Conservation (phyloP, 2,113 vertebrate genomes). For the Semicossyphus pulcher region DNA sequence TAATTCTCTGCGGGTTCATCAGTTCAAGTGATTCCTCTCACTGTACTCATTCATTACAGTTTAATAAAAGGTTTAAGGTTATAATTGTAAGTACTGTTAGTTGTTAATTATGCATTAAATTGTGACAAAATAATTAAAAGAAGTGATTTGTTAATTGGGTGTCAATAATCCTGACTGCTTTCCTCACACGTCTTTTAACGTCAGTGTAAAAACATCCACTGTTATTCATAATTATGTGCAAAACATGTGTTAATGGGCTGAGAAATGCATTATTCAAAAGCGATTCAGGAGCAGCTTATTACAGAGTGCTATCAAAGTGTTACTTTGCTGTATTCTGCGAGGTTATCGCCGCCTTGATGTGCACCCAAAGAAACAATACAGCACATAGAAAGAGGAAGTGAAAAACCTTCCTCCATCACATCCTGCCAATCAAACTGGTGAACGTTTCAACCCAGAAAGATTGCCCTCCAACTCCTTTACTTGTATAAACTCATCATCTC, state of each 20-base stretch:
- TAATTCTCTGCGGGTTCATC: too few relatives aligned
- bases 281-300: slow-evolving; percentile 47
- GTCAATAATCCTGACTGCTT: neutral
- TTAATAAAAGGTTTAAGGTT: too few relatives aligned
- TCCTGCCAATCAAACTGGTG: slow-evolving; percentile 36
- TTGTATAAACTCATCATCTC: slow-evolving; percentile 37
- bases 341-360: slow-evolving; percentile 23
- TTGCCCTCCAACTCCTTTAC: slow-evolving; percentile 19
- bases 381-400: neutral
- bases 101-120: too few relatives aligned
- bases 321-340: slow-evolving; percentile 8
- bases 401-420: slow-evolving; percentile 11
- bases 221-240: slow-evolving; percentile 39
- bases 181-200: neutral
- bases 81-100: too few relatives aligned
- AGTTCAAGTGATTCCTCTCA: too few relatives aligned
- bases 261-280: slow-evolving; percentile 55
- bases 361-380: slow-evolving; percentile 26
- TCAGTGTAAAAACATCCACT: slow-evolving; percentile 12
- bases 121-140: too few relatives aligned
- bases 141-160: neutral
- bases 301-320: slow-evolving; percentile 52
- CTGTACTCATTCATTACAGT: too few relatives aligned
- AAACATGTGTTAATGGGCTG: slow-evolving; percentile 47
- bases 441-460: slow-evolving; percentile 55